A percentile compares a stretch with the other conserved stretches of the same genome.
Conservation (phyloP, 2,888 invertebrate species). For the Drosophila paramelanica region DNA sequence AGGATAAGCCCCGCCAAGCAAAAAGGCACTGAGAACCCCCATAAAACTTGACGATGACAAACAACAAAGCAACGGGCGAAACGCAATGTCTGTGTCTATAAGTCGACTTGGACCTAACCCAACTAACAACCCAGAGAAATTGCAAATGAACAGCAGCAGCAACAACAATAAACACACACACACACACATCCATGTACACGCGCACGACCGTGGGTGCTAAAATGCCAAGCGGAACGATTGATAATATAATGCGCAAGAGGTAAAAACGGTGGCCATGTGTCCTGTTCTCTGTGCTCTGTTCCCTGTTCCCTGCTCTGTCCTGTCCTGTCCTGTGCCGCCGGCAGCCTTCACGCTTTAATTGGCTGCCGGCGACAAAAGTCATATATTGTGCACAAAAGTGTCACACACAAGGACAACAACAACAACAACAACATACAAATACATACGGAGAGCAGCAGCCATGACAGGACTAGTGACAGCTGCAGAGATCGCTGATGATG, state of each 20-base stretch:
- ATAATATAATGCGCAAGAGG: constrained; percentile 69
- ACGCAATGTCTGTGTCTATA: constrained; percentile 30
- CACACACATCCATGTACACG: constrained; percentile 2
- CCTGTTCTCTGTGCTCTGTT: constrained; percentile 40
- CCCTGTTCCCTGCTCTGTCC: constrained; percentile 37
- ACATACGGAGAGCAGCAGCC: constrained; percentile 38
- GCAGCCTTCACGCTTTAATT: constrained; percentile 85
- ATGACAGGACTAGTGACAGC: constrained; percentile 67
- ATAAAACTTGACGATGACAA: constrained; percentile 75
- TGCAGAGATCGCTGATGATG: constrained; percentile 62
- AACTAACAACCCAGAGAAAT: constrained; percentile 59
- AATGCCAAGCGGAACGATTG: constrained; percentile 78
- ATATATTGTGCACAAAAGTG: constrained; percentile 61
- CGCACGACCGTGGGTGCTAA: constrained; percentile 67
- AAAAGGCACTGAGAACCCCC: constrained; percentile 46
- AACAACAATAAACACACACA: constrained; percentile 37
- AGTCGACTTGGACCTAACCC: constrained; percentile 56
- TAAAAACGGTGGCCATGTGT: constrained; percentile 52
- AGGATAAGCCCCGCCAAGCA: constrained; percentile 54
- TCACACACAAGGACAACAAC: constrained; percentile 37
- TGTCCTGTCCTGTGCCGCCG: constrained; percentile 40
- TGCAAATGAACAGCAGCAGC: constrained; percentile 39
- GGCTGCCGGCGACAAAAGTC: constrained; percentile 79
- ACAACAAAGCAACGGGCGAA: constrained; percentile 55
- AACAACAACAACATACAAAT: constrained; percentile 9